Conservation (phyloP, 23 tunicate species). For the Aplidium turbinatum region DNA sequence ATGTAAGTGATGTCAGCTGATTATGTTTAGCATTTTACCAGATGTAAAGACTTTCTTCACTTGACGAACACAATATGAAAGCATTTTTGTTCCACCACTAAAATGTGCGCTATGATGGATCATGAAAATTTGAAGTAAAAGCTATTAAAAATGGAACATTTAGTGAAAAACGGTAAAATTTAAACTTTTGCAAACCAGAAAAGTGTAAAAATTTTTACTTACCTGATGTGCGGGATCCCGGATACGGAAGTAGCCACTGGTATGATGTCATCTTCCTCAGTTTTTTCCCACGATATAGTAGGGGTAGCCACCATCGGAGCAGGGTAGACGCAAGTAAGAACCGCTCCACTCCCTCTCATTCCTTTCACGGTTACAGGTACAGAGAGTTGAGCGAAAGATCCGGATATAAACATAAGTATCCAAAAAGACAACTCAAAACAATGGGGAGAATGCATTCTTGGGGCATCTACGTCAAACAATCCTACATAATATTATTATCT, state of each 20-base stretch:
- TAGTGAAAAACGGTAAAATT: background rate
- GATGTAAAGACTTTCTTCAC: too few species aligned
- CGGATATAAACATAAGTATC: background rate
- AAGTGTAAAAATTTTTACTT: background rate
- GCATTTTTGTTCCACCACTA: too few species aligned
- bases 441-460: too few species aligned
- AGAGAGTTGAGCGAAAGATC: background rate
- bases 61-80: too few species aligned
- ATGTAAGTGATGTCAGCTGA: too few species aligned
- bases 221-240: constrained; percentile 25
- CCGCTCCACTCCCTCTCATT: background rate
- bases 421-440: too few species aligned
- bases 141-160: too few species aligned
- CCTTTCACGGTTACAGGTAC: background rate
- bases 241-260: constrained; percentile 15
- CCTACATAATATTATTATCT: too few species aligned
- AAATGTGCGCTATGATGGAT: too few species aligned
- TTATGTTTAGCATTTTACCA: too few species aligned
- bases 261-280: background rate
- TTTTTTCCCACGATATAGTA: constrained; percentile 20
- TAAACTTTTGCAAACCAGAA: background rate
- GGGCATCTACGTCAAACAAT: too few species aligned
- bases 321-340: constrained; percentile 12
- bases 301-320: constrained; percentile 6
- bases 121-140: too few species aligned